Base-by-base conservation (phyloP, 1,140 invertebrate genomes). In the Camponotus vicinus region DNA sequence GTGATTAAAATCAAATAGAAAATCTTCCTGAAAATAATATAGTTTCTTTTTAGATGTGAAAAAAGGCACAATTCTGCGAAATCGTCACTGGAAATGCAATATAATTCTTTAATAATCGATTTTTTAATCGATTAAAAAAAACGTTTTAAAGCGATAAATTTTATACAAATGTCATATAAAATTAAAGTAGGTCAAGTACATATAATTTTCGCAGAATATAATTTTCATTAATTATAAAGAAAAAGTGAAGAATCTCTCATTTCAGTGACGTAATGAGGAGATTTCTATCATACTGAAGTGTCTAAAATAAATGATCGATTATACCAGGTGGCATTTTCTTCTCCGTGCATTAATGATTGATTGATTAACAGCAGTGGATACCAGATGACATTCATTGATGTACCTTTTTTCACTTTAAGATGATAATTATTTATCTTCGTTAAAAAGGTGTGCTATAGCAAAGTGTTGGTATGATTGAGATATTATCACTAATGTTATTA, bases 401-500 rank as follows among this genome's bases (percentile, higher is more conserved):
- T 59, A 82, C 55, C 67, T 71, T 59, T 71, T 71, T 34, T 71
- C 11, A 82, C 13, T 52, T 18, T 32, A 61, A 61, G 37, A 42
- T 61, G n/a, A 42, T 34, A 55, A 63, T 86, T 85, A 34, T 70
- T 88, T 66, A 13, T 67, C 75, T 69, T 69, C 45, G 9, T 85
- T 75, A 70, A 75, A 11, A 61, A 75, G 45, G 13, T 55, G 42
- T 40, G 49, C 27, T 49, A 42, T 80, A 88, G 69, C 61, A 66
- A 67, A 67, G 63, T 67, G 86, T 90, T 90, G 85, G 57, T 88
- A 85, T 84, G 80, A 90, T 86, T 84, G 80, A 86, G 86, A 77
- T 85, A 86, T 80, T 90, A 90, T 84, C 59, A 78, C 11, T 86
- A 86, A 85, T 27, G 79, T 82, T 88, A 73, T 79, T 90, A 90